phyloP scores from a whole-genome alignment of 2,113 vertebrate genomes.

The Emydocephalus ijimae region DNA sequence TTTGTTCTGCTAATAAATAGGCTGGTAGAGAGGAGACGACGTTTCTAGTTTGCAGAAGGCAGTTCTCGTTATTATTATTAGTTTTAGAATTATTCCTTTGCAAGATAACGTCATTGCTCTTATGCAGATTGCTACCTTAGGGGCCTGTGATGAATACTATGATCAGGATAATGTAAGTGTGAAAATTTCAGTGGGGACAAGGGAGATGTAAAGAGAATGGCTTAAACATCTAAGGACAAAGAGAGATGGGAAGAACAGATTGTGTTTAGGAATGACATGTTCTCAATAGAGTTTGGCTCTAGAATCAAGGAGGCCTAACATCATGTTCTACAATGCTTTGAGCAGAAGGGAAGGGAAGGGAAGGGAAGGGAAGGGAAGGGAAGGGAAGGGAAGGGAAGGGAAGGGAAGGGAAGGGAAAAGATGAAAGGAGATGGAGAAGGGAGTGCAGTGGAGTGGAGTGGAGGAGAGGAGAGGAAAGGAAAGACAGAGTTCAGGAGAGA shows the following conservation, averaged over 20 bases:
- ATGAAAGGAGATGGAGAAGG: too few relatives aligned
- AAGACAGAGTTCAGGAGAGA: too few relatives aligned
- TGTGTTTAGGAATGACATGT: not conserved
- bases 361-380: not conserved
- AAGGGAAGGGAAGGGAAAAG: too few relatives aligned
- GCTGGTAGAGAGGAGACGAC: slow-evolving; percentile 17
- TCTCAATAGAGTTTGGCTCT: not conserved
- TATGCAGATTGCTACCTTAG: too few relatives aligned
- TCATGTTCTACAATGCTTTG: not conserved
- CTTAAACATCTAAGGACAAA: not conserved
- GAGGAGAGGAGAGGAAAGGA: too few relatives aligned
- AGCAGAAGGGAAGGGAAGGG: not conserved
- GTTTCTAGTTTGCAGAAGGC: not conserved
- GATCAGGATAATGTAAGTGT: not conserved
- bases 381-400: fast-evolving
- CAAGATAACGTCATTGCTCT: not conserved
- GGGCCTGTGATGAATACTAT: not conserved
- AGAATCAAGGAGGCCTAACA: not conserved
- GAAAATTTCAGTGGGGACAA: not conserved
- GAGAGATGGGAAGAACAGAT: not conserved
- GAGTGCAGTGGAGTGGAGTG: not conserved
- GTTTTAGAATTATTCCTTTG: not conserved
- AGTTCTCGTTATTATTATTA: not conserved
- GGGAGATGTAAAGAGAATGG: too few relatives aligned
- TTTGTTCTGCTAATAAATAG: slow-evolving; percentile 8